These are phyloP conservation scores for Trachurus trachurus DNA, from an alignment of 2,797 vertebrate species.

Conservation along the genomic window DNA sequence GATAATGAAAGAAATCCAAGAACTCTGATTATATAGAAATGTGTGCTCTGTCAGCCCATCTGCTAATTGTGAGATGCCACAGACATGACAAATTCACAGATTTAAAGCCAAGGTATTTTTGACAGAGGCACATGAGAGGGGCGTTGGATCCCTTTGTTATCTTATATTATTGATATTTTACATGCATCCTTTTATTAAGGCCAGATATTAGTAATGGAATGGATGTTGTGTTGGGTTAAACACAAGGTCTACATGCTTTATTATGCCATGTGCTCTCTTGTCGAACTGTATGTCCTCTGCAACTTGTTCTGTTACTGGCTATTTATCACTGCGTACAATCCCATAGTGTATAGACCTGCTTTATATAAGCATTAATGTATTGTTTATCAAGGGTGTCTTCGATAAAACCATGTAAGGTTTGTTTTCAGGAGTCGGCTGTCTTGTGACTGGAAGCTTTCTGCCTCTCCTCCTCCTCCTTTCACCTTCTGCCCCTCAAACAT, in stretches of 20 bases:
- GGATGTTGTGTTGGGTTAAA: not conserved
- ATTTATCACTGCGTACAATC: slow-evolving; percentile 18
- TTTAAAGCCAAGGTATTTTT: slow-evolving; percentile 8
- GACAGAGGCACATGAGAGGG: not conserved
- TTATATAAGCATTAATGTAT: slow-evolving; percentile 23
- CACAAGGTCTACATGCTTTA: not conserved
- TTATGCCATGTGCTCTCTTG: slow-evolving; percentile 1
- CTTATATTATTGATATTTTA: not conserved
- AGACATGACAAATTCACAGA: slow-evolving; percentile 21
- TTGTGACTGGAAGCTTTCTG: slow-evolving; percentile 75
- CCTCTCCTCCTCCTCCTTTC: slow-evolving; percentile 62
- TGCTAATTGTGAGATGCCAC: slow-evolving; percentile 63
- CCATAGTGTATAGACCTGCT: not conserved
- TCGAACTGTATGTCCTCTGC: not conserved
- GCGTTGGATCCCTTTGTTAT: not conserved
- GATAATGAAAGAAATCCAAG: slow-evolving; percentile 80
- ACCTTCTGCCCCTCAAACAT: slow-evolving; percentile 73
- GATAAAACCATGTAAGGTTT: slow-evolving; percentile 71
- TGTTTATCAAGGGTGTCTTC: slow-evolving; percentile 64
- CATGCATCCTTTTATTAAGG: not conserved
- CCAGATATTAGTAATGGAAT: not conserved
- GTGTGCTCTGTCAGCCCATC: slow-evolving; percentile 20
- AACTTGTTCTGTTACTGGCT: not conserved
- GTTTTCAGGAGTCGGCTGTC: slow-evolving; percentile 72
- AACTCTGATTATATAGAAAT: slow-evolving; percentile 41